Conservation (phyloP, 2,797 vertebrate species). For the Mastacembelus armatus region DNA sequence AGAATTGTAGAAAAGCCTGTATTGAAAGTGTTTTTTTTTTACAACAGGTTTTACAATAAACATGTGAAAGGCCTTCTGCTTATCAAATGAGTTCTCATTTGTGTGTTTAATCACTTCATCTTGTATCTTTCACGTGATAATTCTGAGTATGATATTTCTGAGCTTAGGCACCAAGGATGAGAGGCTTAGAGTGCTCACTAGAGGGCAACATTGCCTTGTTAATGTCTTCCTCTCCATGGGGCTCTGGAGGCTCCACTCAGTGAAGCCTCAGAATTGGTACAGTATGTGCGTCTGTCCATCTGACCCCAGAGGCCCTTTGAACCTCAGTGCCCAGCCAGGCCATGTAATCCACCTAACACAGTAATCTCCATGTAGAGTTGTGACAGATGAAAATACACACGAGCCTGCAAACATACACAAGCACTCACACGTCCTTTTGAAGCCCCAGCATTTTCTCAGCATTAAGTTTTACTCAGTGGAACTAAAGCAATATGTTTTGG, state of each 20-base stretch:
- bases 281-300: background rate
- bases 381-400: conserved; percentile 23
- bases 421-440: conserved; percentile 7
- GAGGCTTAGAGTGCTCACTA: conserved; percentile 43
- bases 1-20: no score
- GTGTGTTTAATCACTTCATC: no score
- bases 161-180: background rate
- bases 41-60: no score
- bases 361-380: conserved; percentile 15
- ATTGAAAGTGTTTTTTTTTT: no score
- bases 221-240: background rate
- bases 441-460: background rate
- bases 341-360: conserved; percentile 27
- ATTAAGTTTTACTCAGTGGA: conserved; percentile 12
- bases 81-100: no score
- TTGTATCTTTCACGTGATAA: background rate
- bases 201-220: conserved; percentile 43
- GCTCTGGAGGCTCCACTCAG: background rate
- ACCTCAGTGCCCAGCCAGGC: conserved; percentile 16
- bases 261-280: background rate
- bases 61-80: no score
- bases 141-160: background rate
- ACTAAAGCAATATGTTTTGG: conserved; percentile 33
- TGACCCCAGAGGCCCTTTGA: conserved; percentile 14
- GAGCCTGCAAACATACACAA: background rate